Conservation (phyloP, 2,888 invertebrate species). For the Sminthurides aquaticus region DNA sequence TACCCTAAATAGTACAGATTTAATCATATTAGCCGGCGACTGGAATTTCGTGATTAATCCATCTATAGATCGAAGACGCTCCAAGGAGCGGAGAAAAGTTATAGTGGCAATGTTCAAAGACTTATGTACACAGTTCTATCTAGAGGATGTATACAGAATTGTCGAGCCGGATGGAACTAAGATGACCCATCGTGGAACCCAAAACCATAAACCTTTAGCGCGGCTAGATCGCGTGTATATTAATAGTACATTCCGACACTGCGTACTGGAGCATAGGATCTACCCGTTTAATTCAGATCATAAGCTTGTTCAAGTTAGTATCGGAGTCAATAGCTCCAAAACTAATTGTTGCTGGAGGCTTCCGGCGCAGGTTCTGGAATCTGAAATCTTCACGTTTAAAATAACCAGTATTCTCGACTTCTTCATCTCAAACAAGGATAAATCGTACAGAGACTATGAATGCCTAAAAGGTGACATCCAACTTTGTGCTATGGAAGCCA, state of each 20-base stretch:
- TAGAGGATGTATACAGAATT: not conserved
- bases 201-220: too few relatives aligned
- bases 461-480: not conserved
- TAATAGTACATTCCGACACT: not conserved
- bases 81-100: not conserved
- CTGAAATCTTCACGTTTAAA: too few relatives aligned
- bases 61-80: not conserved
- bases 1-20: not conserved
- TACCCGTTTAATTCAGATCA: not conserved
- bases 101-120: not conserved
- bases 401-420: too few relatives aligned
- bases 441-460: not conserved
- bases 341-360: too few relatives aligned
- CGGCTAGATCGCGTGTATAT: not conserved
- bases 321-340: too few relatives aligned
- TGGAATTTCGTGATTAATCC: not conserved
- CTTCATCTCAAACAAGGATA: too few relatives aligned
- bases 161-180: not conserved
- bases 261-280: not conserved
- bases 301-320: not conserved
- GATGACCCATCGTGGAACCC: not conserved
- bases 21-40: not conserved
- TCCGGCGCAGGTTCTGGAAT: too few relatives aligned
- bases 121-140: not conserved
- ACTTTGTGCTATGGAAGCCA: too few relatives aligned